Conservation (phyloP, 1,140 invertebrate genomes). For the Orchestia grillus region DNA sequence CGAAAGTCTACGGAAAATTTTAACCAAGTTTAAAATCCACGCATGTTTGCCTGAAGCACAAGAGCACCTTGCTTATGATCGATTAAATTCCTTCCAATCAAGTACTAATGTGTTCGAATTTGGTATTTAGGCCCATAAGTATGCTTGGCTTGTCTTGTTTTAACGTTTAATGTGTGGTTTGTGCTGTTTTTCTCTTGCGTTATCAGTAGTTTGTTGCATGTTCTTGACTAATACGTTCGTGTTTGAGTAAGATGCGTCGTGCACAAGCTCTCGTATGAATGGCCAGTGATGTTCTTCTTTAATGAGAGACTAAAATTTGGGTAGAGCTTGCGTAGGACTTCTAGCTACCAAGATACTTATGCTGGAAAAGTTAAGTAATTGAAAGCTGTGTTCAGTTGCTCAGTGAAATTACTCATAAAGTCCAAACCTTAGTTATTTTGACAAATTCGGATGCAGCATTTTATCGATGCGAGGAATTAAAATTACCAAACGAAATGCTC, state of each 20-base stretch:
- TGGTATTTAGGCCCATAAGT: neutral
- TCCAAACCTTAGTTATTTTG: neutral
- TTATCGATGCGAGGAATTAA: neutral
- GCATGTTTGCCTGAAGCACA: neutral
- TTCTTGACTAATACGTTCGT: neutral
- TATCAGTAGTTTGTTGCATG: neutral
- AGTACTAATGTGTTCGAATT: neutral
- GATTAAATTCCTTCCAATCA: no score
- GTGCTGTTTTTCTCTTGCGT: neutral
- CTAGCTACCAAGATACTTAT: neutral
- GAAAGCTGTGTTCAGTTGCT: neutral
- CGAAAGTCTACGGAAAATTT: neutral
- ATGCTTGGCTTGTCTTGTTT: neutral
- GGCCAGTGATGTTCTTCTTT: neutral
- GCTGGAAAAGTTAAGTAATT: neutral
- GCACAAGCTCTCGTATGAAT: neutral
- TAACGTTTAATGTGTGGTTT: neutral
- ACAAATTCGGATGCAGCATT: neutral
- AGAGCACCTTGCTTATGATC: no score
- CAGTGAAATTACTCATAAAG: neutral
- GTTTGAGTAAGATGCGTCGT: neutral
- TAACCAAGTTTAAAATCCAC: neutral
- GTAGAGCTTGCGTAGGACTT: neutral
- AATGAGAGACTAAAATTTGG: neutral
- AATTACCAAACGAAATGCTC: neutral